These are phyloP conservation scores for Hermaeophaga mercurialis DNA, from an alignment of 2,888 invertebrate species.

Conservation along the genomic window DNA sequence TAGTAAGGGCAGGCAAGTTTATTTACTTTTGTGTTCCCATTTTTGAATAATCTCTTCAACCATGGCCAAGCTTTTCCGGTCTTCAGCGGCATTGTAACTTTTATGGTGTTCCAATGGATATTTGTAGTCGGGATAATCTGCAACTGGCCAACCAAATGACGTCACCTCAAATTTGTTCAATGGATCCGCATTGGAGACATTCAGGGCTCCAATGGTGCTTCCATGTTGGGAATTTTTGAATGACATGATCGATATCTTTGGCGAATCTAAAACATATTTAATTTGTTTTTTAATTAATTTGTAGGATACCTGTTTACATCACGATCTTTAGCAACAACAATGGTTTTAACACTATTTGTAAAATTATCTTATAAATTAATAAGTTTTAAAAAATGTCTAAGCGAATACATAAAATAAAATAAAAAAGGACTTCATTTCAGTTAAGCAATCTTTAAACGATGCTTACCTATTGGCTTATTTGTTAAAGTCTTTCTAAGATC, in stretches of 20 bases:
- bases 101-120: conserved; percentile 86
- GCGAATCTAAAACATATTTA: conserved; percentile 72
- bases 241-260: conserved; percentile 79
- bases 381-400: no score
- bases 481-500: conserved; percentile 82
- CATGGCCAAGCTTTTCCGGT: conserved; percentile 69
- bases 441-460: no score
- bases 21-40: conserved; percentile 61
- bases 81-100: conserved; percentile 81
- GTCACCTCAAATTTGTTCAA: conserved; percentile 85
- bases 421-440: no score
- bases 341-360: no score
- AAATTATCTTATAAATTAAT: no score
- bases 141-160: conserved; percentile 94
- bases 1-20: no score
- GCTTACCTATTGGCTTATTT: conserved; percentile 73
- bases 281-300: no score
- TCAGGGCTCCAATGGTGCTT: conserved; percentile 82
- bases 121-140: conserved; percentile 87
- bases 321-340: no score
- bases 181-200: conserved; percentile 79
- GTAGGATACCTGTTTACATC: no score
- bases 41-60: conserved; percentile 75
- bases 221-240: conserved; percentile 94
- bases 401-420: no score